Conservation (phyloP, 2,888 invertebrate species). For the Leucania comma region DNA sequence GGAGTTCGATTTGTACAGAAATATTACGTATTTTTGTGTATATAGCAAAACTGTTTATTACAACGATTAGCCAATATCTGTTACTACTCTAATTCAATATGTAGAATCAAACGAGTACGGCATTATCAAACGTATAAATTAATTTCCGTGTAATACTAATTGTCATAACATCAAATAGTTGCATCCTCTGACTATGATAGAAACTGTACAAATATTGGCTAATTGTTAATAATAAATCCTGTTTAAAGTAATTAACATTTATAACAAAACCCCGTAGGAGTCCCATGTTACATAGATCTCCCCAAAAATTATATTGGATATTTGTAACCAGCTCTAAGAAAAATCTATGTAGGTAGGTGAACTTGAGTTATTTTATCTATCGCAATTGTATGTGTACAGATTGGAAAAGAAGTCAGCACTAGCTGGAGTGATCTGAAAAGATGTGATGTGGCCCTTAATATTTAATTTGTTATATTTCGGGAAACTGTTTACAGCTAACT, state of each 20-base stretch:
- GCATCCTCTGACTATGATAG: too few species aligned
- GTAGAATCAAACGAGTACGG: neutral
- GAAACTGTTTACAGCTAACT: neutral
- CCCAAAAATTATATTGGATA: slow-evolving; percentile 18
- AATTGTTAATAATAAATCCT: slow-evolving; percentile 14
- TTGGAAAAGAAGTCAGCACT: neutral
- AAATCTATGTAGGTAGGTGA: slow-evolving; percentile 34
- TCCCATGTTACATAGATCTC: slow-evolving; percentile 43
- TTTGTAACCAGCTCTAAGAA: slow-evolving; percentile 24
- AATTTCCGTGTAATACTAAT: neutral
- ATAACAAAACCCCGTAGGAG: slow-evolving; percentile 36
- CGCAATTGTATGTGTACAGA: slow-evolving; percentile 8
- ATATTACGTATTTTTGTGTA: slow-evolving; percentile 41
- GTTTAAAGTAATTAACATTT: slow-evolving; percentile 27
- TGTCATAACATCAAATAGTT: neutral
- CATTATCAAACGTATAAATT: neutral
- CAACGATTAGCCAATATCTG: slow-evolving; percentile 10
- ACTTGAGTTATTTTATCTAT: slow-evolving; percentile 19
- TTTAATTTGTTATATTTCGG: neutral
- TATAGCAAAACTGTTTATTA: slow-evolving; percentile 23
- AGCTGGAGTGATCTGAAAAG: neutral
- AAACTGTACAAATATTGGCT: slow-evolving; percentile 1
- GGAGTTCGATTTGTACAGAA: slow-evolving; percentile 30
- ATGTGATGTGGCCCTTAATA: slow-evolving; percentile 10
- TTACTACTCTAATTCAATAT: neutral